A percentile compares a stretch with the other conserved stretches of the same genome.
Evolutionary conservation across 2,113 vertebrate genomes (phyloP).

Genomic region (Synchiropus splendidus): DNA sequence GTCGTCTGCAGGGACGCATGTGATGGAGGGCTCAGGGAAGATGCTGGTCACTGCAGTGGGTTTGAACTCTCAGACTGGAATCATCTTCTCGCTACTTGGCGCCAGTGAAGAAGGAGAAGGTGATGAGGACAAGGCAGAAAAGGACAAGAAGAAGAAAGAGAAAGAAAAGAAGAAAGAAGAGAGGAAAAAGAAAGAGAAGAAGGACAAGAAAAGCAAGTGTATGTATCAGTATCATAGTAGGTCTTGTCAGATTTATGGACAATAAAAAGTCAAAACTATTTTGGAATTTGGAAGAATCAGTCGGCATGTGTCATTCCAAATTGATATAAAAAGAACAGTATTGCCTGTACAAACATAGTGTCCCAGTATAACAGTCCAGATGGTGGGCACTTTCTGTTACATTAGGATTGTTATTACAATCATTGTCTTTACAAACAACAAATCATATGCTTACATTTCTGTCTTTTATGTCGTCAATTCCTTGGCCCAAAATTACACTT

Average conservation of each 20-base stretch:
- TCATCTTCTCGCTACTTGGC: conserved; percentile 92
- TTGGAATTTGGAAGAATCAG: no score
- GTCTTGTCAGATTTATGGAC: neutral
- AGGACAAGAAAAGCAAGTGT: conserved; percentile 55
- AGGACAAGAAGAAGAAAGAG: conserved; percentile 32
- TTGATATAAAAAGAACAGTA: no score
- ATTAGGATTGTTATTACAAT: no score
- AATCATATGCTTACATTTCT: no score
- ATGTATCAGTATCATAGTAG: neutral
- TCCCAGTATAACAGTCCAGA: no score
- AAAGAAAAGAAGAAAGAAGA: conserved; percentile 46
- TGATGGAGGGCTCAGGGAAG: conserved; percentile 97
- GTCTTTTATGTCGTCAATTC: no score
- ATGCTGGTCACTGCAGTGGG: conserved; percentile 93
- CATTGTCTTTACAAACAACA: no score
- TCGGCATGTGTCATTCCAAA: no score
- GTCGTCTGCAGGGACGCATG: conserved; percentile 87
- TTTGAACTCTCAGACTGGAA: conserved; percentile 94
- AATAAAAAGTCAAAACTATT: no score
- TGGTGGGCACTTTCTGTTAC: no score
- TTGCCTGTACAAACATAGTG: no score
- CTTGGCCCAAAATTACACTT: no score
- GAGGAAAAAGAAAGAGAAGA: conserved; percentile 41
- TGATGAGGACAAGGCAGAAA: conserved; percentile 59
- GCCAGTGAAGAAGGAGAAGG: conserved; percentile 79